Percentiles rank a stretch among this genome's conserved stretches.
phyloP scores from a whole-genome alignment of 1,140 invertebrate species.

The Copidosoma floridanum region DNA sequence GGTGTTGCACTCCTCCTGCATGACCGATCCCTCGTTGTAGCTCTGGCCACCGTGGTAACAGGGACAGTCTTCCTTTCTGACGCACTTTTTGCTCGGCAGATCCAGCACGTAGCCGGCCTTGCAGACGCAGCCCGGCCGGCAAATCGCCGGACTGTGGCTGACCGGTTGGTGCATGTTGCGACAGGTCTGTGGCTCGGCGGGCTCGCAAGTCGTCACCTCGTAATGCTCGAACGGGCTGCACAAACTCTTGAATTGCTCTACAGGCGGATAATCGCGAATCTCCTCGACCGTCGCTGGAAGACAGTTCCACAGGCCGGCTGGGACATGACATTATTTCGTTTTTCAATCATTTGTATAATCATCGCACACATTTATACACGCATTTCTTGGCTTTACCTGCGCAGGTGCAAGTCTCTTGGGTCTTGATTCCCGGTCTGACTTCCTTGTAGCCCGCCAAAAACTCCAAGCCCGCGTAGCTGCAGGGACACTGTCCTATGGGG shows the following conservation, averaged over 20 bases:
- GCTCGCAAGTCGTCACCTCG: constrained; percentile 75
- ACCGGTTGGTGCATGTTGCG: constrained; percentile 70
- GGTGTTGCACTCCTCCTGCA: constrained; percentile 79
- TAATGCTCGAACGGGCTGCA: constrained; percentile 64
- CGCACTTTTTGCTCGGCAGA: constrained; percentile 65
- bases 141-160: constrained; percentile 57
- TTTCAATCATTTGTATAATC: not conserved
- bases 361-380: not conserved
- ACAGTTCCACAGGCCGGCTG: constrained; percentile 67
- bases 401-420: constrained; percentile 74
- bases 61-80: constrained; percentile 71
- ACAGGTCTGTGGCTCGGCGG: constrained; percentile 74
- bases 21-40: constrained; percentile 73
- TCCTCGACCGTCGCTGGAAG: constrained; percentile 63
- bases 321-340: too few species aligned
- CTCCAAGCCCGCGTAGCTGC: constrained; percentile 68
- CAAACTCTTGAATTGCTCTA: constrained; percentile 60
- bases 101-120: constrained; percentile 75
- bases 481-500: constrained; percentile 73
- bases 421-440: constrained; percentile 64
- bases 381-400: constrained; percentile 44
- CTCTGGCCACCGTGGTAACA: constrained; percentile 85
- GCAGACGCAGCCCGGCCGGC: constrained; percentile 76
- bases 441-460: constrained; percentile 75
- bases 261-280: constrained; percentile 61